Evolutionary conservation across 2,888 invertebrate genomes (phyloP).

Genomic region (Epistrophe eligans): DNA sequence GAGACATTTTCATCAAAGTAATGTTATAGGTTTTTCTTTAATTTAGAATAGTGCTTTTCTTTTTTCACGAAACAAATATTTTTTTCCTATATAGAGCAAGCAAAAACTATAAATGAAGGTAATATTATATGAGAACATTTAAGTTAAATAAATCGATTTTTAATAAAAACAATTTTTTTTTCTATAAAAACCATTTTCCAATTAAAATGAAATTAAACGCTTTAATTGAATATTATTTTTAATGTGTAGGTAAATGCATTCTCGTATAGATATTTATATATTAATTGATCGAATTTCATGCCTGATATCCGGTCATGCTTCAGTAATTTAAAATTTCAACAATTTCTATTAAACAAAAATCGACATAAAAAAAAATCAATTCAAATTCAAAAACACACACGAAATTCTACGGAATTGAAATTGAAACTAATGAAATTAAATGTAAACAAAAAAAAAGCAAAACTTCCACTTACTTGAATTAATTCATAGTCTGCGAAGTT

Average conservation of each 20-base stretch:
- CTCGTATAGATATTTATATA: not conserved
- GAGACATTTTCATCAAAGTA: too few relatives aligned
- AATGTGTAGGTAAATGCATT: not conserved
- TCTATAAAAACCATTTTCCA: not conserved
- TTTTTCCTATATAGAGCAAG: too few relatives aligned
- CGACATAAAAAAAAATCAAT: not conserved
- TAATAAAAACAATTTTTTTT: too few relatives aligned
- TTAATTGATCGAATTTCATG: constrained; percentile 1
- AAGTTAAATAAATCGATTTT: too few relatives aligned
- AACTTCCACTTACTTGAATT: not conserved
- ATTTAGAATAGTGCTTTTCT: too few relatives aligned
- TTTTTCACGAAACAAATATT: too few relatives aligned
- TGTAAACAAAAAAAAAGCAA: not conserved
- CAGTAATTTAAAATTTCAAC: not conserved
- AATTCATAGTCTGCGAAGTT: not conserved
- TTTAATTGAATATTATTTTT: not conserved
- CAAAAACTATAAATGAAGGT: too few relatives aligned
- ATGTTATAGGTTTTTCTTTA: too few relatives aligned
- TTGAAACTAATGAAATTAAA: not conserved
- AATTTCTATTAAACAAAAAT: not conserved
- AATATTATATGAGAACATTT: too few relatives aligned
- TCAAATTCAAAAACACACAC: not conserved
- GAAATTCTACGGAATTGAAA: not conserved
- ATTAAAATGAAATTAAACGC: not conserved
- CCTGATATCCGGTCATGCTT: not conserved